Base-by-base conservation (phyloP, 2,113 vertebrate genomes). In the Macrotus californicus region DNA sequence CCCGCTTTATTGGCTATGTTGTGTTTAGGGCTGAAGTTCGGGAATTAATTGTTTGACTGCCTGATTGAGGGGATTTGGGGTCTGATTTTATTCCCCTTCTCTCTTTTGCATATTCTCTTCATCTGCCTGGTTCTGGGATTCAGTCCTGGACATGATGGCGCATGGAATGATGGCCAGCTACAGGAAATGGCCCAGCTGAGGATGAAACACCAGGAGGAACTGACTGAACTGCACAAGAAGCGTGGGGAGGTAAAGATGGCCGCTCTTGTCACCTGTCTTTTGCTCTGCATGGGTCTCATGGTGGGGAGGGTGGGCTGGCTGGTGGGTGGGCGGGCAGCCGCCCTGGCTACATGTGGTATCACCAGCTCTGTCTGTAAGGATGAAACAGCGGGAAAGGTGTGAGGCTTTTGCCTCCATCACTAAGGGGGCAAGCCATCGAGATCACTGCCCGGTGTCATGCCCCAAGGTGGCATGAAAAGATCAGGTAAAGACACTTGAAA, bases 191-290 rank as follows among this genome's bases (percentile, higher is more conserved):
- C 99, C 91, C 99, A 99, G 96, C 98, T 99, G 98, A 99, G 99
- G 89, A 99, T 99, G 36, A 99, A 98, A 82, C 99, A 99, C 94
- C 99, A 99, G 88, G 99, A 99, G 97, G 99, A 99, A 94, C 98
- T 99, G 89, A 99, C 99, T 0, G 99, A 99, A 89, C 98, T 99
- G 73, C 99, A 99, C 97, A 99, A 99, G 98, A 99, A 99, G 81
- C 98, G 99, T 82, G 99, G 99, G 39, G 99, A 99, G 99, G 99
- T 99, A 96, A 93, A 97, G 59, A 79, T 36, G 8, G 19, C 66
- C 4, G 29, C 29, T 64, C 26, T 24, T 0, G 22, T 14, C 13
- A 0, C n/a, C 72, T 67, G 64, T 77, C 24, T 3, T 22, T 24
- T 77, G 39, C 46, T 54, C 39, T 66, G 3, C 1, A 16, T 18